Evolutionary conservation across 2,888 invertebrate species (phyloP).

Genomic region (Idaea straminata): DNA sequence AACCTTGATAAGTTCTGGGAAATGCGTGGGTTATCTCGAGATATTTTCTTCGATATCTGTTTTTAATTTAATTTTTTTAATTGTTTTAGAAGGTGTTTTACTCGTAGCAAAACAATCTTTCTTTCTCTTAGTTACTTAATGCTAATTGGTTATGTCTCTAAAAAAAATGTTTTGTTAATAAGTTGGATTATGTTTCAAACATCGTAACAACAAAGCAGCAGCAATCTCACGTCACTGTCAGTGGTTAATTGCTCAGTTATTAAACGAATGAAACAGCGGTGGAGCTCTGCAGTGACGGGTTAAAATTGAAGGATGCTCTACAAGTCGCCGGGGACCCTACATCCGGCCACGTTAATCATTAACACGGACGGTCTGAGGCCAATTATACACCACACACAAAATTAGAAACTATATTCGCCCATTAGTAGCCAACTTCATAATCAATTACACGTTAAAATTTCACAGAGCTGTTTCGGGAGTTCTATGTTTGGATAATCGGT

Average conservation of each 20-base stretch:
- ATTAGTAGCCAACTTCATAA: constrained; percentile 78
- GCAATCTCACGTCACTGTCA: constrained; percentile 36
- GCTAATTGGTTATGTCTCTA: background rate
- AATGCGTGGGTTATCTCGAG: no score
- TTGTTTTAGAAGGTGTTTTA: no score
- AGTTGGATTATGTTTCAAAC: background rate
- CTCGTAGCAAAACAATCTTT: no score
- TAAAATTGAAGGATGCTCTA: constrained; percentile 53
- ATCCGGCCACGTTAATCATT: constrained; percentile 66
- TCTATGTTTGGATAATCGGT: constrained; percentile 75
- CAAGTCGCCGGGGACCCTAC: constrained; percentile 47
- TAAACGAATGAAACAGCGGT: constrained; percentile 34
- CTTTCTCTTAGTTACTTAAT: no score
- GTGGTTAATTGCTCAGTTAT: constrained; percentile 31
- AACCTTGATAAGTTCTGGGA: no score
- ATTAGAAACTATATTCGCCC: constrained; percentile 79
- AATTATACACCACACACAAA: constrained; percentile 71
- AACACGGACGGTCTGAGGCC: constrained; percentile 69
- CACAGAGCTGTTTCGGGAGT: constrained; percentile 72
- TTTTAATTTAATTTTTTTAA: no score
- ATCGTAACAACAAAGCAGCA: constrained; percentile 38
- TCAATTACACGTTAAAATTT: constrained; percentile 78
- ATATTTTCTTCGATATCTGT: no score
- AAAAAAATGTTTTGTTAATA: background rate
- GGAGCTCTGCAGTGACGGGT: constrained; percentile 19